A percentile compares a stretch with the other conserved stretches of the same genome.
Conservation (phyloP, 2,888 invertebrate genomes). For the Hedya salicella region DNA sequence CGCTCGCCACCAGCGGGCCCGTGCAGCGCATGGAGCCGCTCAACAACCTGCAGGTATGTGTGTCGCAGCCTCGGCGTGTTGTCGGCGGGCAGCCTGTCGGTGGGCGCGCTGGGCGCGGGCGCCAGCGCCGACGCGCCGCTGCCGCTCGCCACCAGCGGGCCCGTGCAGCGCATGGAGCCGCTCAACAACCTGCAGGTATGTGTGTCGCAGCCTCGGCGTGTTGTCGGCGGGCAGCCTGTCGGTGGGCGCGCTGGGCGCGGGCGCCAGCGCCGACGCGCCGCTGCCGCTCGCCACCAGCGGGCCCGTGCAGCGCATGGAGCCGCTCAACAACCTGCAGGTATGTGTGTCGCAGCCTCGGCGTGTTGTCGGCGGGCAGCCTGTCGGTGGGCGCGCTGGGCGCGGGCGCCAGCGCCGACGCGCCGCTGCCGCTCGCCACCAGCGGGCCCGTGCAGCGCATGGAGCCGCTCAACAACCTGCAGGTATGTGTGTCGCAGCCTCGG, state of each 20-base stretch:
- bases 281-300: conserved; percentile 93
- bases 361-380: conserved; percentile 93
- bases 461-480: conserved; percentile 97
- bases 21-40: conserved; percentile 99
- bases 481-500: conserved; percentile 53
- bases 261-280: conserved; percentile 88
- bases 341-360: conserved; percentile 86
- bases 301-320: conserved; percentile 98
- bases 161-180: conserved; percentile 98
- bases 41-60: conserved; percentile 93
- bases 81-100: conserved; percentile 93
- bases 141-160: conserved; percentile 92
- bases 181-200: conserved; percentile 95
- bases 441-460: conserved; percentile 99
- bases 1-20: conserved; percentile 93
- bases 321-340: conserved; percentile 96
- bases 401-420: conserved; percentile 89
- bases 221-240: conserved; percentile 93
- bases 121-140: conserved; percentile 90
- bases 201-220: conserved; percentile 88
- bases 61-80: conserved; percentile 89
- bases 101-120: conserved; percentile 90
- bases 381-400: conserved; percentile 91
- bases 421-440: conserved; percentile 90
- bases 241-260: conserved; percentile 90